phyloP scores from a whole-genome alignment of 2,797 vertebrate species.

The Distichodus sexfasciatus region DNA sequence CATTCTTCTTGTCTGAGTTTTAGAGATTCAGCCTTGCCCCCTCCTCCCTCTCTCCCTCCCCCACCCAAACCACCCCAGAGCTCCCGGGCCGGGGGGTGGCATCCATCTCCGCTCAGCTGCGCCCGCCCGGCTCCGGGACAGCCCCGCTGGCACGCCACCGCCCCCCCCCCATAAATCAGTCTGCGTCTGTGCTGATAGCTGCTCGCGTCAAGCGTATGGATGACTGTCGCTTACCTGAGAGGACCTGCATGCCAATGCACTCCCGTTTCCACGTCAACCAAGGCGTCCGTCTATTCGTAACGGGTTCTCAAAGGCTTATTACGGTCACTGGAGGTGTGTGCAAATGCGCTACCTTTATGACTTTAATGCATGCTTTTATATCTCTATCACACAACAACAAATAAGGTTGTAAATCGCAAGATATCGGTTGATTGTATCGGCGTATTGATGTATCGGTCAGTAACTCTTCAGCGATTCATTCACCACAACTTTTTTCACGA shows the following conservation, averaged over 20 bases:
- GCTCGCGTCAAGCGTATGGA: slow-evolving; percentile 66
- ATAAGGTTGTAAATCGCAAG: too few relatives aligned
- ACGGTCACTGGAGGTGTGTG: too few relatives aligned
- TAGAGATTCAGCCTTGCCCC: slow-evolving; percentile 50
- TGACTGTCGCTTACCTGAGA: slow-evolving; percentile 65
- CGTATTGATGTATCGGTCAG: too few relatives aligned
- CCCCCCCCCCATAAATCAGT: slow-evolving; percentile 66
- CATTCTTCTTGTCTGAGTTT: slow-evolving; percentile 45
- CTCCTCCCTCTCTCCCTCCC: slow-evolving; percentile 50
- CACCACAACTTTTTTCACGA: too few relatives aligned
- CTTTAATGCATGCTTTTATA: too few relatives aligned
- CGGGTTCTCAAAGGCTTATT: background rate
- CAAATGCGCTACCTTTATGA: too few relatives aligned
- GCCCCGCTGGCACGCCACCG: slow-evolving; percentile 51
- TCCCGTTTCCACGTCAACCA: slow-evolving; percentile 29
- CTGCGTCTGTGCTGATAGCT: slow-evolving; percentile 66
- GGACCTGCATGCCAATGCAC: slow-evolving; percentile 68
- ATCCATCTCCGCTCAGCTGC: slow-evolving; percentile 60
- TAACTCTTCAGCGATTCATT: too few relatives aligned
- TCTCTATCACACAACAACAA: too few relatives aligned
- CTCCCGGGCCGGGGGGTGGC: slow-evolving; percentile 51
- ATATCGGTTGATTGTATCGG: too few relatives aligned
- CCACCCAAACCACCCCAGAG: slow-evolving; percentile 50
- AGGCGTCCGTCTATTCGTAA: slow-evolving; percentile 22
- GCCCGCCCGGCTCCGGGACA: slow-evolving; percentile 43